Evolutionary conservation across 2,113 vertebrate genomes (phyloP), one percentile per base, ranked within the genome.

Genomic region (Drymodes brunneopygia): DNA sequence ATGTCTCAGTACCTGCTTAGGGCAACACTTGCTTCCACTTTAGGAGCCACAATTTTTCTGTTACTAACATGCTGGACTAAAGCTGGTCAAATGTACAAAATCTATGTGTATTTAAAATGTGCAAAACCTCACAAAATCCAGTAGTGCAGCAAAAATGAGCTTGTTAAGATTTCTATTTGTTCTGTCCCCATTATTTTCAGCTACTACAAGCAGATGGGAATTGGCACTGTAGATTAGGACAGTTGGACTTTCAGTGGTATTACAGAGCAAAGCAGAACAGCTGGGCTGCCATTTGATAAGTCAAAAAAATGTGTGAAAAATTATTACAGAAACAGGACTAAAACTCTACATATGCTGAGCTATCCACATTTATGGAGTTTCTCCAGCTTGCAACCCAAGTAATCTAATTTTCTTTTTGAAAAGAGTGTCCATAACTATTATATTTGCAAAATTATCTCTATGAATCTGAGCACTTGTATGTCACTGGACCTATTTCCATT

Each of bases 241-340:
- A 82, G 83, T 5, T 3, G 15, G 66, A 80, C 47, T 89, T 95
- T 25, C 62, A 82, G 60, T n/a, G 50, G 45, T n/a, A 83, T 70
- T 66, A 62, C 66, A 78, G 40, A 93, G 77, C 14, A 75, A 93
- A 96, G 50, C 4, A 60, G 53, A 97, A 96, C 90, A 97, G 88
- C 88, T 97, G 95, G 56, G 78, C 47, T 95, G 88, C 44, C 83
- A 92, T 81, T 86, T 62, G 74, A 81, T 14, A 7, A 80, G 66
- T 78, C 48, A 82, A 89, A 95, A 71, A 84, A 91, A 94, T 44
- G 78, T 82, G 72, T 51, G 62, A 86, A 86, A 86, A 67, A 77
- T 58, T 44, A 54, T 85, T 84, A 81, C 31, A 73, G 81, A 88
- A 90, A 88, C n/a, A 27, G 18, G 81, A 74, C 60, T 95, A 67